Evolutionary conservation across 2,113 vertebrate genomes (phyloP), one percentile per base, ranked within the genome.

Genomic region (Ancistrus triradiatus): DNA sequence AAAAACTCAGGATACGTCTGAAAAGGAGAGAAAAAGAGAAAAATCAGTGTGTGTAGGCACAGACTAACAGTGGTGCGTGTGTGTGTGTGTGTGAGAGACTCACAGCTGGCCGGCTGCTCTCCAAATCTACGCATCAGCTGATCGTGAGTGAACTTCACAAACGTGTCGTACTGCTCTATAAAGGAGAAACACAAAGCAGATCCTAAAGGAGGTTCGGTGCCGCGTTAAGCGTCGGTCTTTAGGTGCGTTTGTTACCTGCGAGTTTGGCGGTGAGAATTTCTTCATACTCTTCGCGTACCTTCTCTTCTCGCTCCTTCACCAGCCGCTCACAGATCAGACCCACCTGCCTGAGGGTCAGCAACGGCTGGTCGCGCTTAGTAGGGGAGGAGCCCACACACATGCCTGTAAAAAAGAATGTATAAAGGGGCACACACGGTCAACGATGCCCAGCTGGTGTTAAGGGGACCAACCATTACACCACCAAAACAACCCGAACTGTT

Each of bases 61-160:
- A 7, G 7, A 31, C 27, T 31, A 31, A 3, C 27, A 7, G 27
- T 7, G 27, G n/a, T n/a, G n/a, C n/a, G n/a, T n/a, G n/a, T n/a
- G n/a, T n/a, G n/a, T n/a, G 35, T 37, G 35, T 8, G 2, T 2
- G 14, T 13, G n/a, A 3, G 14, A 15, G 2, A 95, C 96, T 93
- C 81, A 99, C 95, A 99, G 86, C 96, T 99, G 72, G 96, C 94
- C 78, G 96, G 95, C 87, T 98, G 96, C 88, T 98, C 96, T 78
- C 95, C 96, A 69, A 97, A 99, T 87, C 95, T 87, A 86, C 93
- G 93, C 95, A 98, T 97, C 82, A 98, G 86, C 42, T 98, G 96
- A 79, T 98, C 96, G 69, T 98, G 96, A 70, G 96, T 99, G 86
- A 99, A 99, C 89, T 98, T 99, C 89, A 99, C 95, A 88, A 99